Evolutionary conservation across 2,797 vertebrate species (phyloP).

Genomic region (Chiroxiphia lanceolata): DNA sequence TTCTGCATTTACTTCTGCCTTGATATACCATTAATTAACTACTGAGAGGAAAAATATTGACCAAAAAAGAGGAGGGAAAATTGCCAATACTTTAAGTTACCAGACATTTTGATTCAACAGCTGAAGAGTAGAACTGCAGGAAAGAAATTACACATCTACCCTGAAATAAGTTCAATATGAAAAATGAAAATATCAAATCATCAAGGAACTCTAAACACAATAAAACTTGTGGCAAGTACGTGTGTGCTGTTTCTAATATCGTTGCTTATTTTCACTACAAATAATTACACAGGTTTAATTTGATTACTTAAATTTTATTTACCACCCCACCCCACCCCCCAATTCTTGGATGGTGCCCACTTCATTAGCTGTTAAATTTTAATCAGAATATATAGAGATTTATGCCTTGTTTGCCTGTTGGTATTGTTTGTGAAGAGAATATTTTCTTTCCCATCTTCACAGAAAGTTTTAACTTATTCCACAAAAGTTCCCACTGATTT

Average conservation of each 20-base stretch:
- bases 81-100: not conserved
- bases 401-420: not conserved
- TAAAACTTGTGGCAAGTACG: not conserved
- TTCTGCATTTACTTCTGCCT: not conserved
- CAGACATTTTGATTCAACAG: not conserved
- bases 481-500: not conserved
- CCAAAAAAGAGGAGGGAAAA: not conserved
- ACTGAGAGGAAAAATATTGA: not conserved
- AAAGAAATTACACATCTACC: not conserved
- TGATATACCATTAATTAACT: not conserved
- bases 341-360: not conserved
- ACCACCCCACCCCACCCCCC: accelerated
- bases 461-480: not conserved
- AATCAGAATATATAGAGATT: not conserved
- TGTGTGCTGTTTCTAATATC: not conserved
- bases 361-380: not conserved
- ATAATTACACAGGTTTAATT: not conserved
- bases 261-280: not conserved
- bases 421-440: not conserved
- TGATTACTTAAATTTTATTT: not conserved
- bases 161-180: not conserved
- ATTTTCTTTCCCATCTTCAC: not conserved
- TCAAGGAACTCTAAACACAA: not conserved
- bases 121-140: not conserved
- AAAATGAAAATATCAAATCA: not conserved